phyloP scores from a whole-genome alignment of 2,797 vertebrate genomes.

The Gymnopithys bicolor region DNA sequence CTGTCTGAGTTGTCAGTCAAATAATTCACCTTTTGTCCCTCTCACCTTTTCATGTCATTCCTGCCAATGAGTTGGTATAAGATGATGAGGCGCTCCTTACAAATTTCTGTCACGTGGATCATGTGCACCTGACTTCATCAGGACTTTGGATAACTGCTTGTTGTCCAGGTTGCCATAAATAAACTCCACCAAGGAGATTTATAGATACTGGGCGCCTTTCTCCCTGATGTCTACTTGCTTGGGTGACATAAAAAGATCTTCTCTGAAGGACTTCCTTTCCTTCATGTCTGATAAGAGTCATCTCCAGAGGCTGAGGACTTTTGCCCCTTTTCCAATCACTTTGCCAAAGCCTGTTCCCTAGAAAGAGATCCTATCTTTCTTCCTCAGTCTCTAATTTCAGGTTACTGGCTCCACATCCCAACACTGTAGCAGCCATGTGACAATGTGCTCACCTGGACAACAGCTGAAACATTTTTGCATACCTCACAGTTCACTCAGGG shows the following conservation, averaged over 20 bases:
- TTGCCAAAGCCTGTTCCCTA: neutral
- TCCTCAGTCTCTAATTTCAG: neutral
- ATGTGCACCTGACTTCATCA: neutral
- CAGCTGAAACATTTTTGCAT: neutral
- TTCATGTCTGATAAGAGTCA: neutral
- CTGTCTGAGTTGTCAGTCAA: neutral
- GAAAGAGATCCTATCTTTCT: neutral
- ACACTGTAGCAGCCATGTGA: neutral
- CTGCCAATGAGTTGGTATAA: neutral
- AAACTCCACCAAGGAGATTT: neutral
- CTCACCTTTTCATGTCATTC: neutral
- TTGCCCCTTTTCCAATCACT: neutral
- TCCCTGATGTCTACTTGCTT: too few relatives aligned
- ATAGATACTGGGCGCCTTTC: neutral
- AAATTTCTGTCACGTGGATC: neutral
- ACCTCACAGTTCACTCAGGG: neutral
- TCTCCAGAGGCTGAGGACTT: neutral
- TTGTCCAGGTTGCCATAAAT: neutral
- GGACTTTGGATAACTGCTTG: neutral
- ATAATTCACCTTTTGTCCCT: neutral
- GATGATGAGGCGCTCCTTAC: neutral
- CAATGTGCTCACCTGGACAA: neutral
- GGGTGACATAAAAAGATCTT: neutral
- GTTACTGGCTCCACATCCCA: neutral
- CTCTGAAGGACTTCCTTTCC: neutral